These are phyloP conservation scores for Chamaetylas fuelleborni DNA, from an alignment of 2,113 vertebrate species.

Conservation along the genomic window DNA sequence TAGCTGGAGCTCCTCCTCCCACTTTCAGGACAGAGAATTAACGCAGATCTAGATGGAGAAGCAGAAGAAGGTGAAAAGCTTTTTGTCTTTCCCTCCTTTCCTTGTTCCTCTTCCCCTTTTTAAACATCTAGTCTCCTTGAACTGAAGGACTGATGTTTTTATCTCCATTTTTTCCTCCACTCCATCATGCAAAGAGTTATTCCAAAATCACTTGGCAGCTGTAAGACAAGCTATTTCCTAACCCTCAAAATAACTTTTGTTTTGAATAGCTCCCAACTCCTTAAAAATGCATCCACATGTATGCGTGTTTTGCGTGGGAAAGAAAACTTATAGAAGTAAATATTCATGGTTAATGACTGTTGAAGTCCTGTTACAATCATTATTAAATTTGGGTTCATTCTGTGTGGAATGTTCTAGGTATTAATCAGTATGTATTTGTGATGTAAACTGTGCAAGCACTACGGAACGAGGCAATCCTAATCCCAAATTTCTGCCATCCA, in stretches of 20 bases:
- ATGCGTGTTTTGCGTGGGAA: conserved; percentile 61
- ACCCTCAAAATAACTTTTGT: conserved; percentile 77
- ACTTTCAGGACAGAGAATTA: neutral
- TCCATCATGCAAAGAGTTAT: conserved; percentile 69
- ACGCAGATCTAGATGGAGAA: conserved; percentile 6
- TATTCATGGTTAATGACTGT: neutral
- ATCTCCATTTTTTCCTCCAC: conserved; percentile 51
- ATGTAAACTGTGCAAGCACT: neutral
- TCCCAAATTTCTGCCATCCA: neutral
- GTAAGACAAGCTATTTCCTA: conserved; percentile 78
- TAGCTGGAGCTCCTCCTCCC: neutral
- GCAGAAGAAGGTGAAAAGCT: conserved; percentile 5
- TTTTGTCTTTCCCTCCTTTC: neutral
- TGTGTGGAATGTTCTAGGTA: neutral
- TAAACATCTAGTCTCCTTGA: conserved; percentile 49
- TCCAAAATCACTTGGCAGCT: conserved; percentile 75
- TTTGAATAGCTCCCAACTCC: conserved; percentile 75
- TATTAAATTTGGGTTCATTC: neutral
- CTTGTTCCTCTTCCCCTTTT: neutral
- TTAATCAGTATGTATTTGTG: neutral
- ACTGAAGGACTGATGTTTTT: conserved; percentile 47
- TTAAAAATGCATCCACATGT: conserved; percentile 69
- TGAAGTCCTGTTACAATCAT: conserved; percentile 2
- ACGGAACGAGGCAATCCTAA: neutral
- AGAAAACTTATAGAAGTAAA: conserved; percentile 26